Conservation (phyloP, 2,797 vertebrate genomes). For the Sebastolobus alascanus region DNA sequence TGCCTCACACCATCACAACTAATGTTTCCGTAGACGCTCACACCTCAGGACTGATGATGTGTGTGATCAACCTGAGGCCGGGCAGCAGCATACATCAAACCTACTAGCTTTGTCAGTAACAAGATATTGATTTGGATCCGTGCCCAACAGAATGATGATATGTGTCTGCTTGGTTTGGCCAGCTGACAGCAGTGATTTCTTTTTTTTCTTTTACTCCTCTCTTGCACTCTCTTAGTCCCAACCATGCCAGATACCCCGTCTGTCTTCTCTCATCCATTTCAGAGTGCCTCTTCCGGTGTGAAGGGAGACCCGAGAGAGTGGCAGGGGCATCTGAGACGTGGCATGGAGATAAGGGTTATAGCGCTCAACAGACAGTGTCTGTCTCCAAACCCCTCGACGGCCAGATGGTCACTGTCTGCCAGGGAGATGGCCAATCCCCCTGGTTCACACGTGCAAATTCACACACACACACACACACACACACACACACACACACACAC, state of each 20-base stretch:
- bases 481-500: neutral
- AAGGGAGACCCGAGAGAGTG: slow-evolving; percentile 58
- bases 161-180: slow-evolving; percentile 62
- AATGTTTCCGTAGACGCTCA: slow-evolving; percentile 23
- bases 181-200: slow-evolving; percentile 50
- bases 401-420: slow-evolving; percentile 81
- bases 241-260: slow-evolving; percentile 60
- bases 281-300: slow-evolving; percentile 55
- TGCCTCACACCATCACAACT: slow-evolving; percentile 20
- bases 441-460: slow-evolving; percentile 46
- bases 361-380: slow-evolving; percentile 72
- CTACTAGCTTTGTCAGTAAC: slow-evolving; percentile 55
- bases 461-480: slow-evolving; percentile 19
- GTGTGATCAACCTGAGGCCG: slow-evolving; percentile 56
- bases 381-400: slow-evolving; percentile 65
- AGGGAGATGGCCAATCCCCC: slow-evolving; percentile 63
- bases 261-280: slow-evolving; percentile 68
- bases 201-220: slow-evolving; percentile 7
- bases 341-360: slow-evolving; percentile 71
- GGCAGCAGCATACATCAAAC: slow-evolving; percentile 63
- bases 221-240: slow-evolving; percentile 18
- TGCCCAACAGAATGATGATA: slow-evolving; percentile 59
- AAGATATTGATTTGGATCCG: slow-evolving; percentile 70
- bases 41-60: slow-evolving; percentile 35
- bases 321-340: slow-evolving; percentile 67